Conservation (phyloP, 1,140 invertebrate species). For the Antheraea mylitta region DNA sequence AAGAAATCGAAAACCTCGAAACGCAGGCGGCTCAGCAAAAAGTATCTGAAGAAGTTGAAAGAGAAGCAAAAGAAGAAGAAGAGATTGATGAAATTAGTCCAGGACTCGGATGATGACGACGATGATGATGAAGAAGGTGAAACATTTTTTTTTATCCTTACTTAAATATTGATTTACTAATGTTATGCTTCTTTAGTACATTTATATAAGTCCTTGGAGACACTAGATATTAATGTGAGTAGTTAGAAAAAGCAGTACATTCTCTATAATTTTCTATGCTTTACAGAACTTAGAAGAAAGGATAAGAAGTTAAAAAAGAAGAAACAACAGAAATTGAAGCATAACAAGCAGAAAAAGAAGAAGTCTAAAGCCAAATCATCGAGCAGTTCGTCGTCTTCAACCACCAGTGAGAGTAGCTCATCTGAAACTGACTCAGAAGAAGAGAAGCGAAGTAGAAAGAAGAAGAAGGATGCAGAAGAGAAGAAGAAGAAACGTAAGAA, state of each 20-base stretch:
- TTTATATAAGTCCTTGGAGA: too few relatives aligned
- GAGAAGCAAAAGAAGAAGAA: constrained; percentile 57
- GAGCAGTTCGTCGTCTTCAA: constrained; percentile 42
- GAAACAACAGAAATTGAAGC: constrained; percentile 37
- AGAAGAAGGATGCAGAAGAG: constrained; percentile 37
- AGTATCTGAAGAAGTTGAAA: constrained; percentile 57
- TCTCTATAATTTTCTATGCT: background rate
- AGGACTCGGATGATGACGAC: constrained; percentile 43
- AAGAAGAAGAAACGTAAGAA: constrained; percentile 40
- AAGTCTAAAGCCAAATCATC: constrained; percentile 39
- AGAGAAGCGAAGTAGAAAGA: constrained; percentile 41
- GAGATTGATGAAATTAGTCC: constrained; percentile 26
- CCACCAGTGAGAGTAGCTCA: constrained; percentile 28
- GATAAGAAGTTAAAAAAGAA: constrained; percentile 55
- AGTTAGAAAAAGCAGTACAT: too few relatives aligned
- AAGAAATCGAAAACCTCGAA: constrained; percentile 60
- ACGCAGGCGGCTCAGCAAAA: constrained; percentile 45
- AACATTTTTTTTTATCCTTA: background rate
- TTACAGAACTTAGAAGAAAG: constrained; percentile 49
- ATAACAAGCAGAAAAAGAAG: constrained; percentile 53
- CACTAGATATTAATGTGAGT: too few relatives aligned
- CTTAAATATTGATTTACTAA: too few relatives aligned
- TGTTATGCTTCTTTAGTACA: too few relatives aligned
- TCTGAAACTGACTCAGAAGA: constrained; percentile 41
- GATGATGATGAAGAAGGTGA: constrained; percentile 22